Conservation (phyloP, 2,113 vertebrate species). For the Sisor rabdophorus region DNA sequence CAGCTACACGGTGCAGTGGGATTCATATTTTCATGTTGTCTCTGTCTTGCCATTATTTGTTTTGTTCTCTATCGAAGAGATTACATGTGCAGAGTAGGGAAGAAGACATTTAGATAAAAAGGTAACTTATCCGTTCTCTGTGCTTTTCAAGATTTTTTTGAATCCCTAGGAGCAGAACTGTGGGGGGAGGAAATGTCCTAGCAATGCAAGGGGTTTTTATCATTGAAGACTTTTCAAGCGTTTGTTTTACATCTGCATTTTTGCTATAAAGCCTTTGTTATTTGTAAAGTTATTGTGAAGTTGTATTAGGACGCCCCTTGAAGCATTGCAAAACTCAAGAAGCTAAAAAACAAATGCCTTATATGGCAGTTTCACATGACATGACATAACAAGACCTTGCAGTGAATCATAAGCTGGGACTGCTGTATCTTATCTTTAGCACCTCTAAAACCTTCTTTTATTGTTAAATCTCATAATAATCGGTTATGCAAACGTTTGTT, state of each 20-base stretch:
- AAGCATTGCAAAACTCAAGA: no score
- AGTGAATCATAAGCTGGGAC: neutral
- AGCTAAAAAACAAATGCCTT: neutral
- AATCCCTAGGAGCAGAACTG: slow-evolving; percentile 36
- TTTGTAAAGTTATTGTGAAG: neutral
- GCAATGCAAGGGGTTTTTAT: slow-evolving; percentile 1
- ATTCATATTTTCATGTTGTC: slow-evolving; percentile 49
- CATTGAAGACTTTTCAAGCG: neutral
- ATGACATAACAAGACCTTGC: neutral
- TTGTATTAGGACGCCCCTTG: neutral
- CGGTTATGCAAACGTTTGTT: neutral
- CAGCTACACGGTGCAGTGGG: slow-evolving; percentile 50
- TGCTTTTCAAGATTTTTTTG: slow-evolving; percentile 20
- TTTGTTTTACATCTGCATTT: neutral
- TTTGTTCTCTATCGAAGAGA: slow-evolving; percentile 28
- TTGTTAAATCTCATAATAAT: neutral
- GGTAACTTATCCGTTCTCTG: slow-evolving; percentile 19
- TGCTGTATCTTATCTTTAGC: neutral
- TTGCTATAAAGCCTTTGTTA: neutral
- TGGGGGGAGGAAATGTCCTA: slow-evolving; percentile 11
- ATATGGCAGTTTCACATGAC: neutral
- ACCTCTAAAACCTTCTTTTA: neutral
- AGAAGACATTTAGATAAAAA: slow-evolving; percentile 7
- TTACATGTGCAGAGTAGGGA: slow-evolving; percentile 22
- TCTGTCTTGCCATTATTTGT: slow-evolving; percentile 40